Evolutionary conservation across 2,797 vertebrate species (phyloP).

Genomic region (Pantherophis alleghaniensis): DNA sequence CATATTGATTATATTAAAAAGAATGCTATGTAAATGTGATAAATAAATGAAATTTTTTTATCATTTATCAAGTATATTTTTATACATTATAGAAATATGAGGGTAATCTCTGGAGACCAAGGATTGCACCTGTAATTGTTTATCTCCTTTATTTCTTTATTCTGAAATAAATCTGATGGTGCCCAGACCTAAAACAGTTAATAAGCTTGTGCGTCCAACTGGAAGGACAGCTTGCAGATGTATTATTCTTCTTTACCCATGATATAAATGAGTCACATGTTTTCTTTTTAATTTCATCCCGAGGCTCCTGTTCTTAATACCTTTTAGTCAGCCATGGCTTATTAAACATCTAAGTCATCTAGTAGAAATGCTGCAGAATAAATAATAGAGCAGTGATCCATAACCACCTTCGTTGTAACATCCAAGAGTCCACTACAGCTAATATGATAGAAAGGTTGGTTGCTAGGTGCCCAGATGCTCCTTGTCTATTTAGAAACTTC

Average conservation of each 20-base stretch:
- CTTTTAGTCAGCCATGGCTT: conserved; percentile 74
- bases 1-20: neutral
- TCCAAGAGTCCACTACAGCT: conserved; percentile 72
- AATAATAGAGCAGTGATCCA: conserved; percentile 85
- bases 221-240: neutral
- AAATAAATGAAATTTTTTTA: neutral
- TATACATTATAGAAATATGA: neutral
- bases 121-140: neutral
- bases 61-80: neutral
- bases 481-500: conserved; percentile 83
- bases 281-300: conserved; percentile 67
- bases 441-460: conserved; percentile 79
- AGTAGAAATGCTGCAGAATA: conserved; percentile 78
- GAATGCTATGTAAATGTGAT: neutral
- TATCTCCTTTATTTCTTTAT: neutral
- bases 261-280: conserved; percentile 59
- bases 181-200: conserved; percentile 49
- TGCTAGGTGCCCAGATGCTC: conserved; percentile 87
- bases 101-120: neutral
- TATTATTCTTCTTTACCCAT: conserved; percentile 49
- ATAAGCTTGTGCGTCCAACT: neutral
- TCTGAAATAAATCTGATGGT: neutral
- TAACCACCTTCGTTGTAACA: conserved; percentile 78
- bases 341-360: conserved; percentile 84
- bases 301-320: conserved; percentile 66